Conservation (phyloP, 2,113 vertebrate species). For the Brachyhypopomus occidentalis region DNA sequence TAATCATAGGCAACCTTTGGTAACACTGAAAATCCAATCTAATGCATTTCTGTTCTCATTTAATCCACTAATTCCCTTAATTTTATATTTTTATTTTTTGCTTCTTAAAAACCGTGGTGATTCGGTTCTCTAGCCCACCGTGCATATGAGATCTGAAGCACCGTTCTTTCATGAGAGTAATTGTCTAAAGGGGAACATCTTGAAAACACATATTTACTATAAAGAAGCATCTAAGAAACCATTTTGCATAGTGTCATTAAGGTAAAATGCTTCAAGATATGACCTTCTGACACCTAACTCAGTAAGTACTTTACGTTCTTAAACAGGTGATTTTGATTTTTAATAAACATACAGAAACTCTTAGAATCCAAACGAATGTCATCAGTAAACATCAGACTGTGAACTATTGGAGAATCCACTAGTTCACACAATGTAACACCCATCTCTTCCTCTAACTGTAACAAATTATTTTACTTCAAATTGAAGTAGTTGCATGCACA, state of each 20-base stretch:
- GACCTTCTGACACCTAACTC: background rate
- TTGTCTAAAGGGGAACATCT: background rate
- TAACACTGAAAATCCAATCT: too few species aligned
- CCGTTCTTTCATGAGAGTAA: background rate
- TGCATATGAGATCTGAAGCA: background rate
- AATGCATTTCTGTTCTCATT: too few species aligned
- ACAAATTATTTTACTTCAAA: constrained; percentile 14
- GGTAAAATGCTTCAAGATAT: background rate
- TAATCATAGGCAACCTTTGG: too few species aligned
- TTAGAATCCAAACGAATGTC: constrained; percentile 54
- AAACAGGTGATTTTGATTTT: background rate
- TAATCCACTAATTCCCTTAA: too few species aligned
- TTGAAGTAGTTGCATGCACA: constrained; percentile 7
- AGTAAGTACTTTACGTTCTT: background rate
- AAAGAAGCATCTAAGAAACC: background rate
- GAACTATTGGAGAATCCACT: constrained; percentile 36
- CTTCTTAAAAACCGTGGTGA: too few species aligned
- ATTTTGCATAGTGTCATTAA: background rate
- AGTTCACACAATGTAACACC: constrained; percentile 54
- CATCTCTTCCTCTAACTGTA: constrained; percentile 22
- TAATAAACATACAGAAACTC: background rate
- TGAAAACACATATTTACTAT: constrained; percentile 5
- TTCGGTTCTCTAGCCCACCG: too few species aligned
- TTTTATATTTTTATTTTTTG: too few species aligned
- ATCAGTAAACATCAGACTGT: constrained; percentile 52